These are phyloP conservation scores for Rhimphoctona megacephalus DNA, from an alignment of 2,888 invertebrate genomes.

Conservation along the genomic window DNA sequence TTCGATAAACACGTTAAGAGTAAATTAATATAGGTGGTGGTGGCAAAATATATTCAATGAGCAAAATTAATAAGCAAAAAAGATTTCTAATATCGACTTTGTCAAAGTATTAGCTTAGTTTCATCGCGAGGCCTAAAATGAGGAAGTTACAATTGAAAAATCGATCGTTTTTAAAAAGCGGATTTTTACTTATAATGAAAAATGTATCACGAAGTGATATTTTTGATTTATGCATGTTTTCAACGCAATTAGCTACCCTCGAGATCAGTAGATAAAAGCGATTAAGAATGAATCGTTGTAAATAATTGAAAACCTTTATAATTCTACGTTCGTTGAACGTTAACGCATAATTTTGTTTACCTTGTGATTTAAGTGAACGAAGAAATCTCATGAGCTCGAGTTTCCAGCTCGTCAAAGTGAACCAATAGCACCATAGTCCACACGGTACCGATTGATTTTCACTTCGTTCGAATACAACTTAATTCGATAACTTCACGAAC, in stretches of 20 bases:
- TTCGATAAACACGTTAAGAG: not conserved
- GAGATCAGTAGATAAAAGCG: not conserved
- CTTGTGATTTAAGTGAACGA: conserved; percentile 68
- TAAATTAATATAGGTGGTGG: too few relatives aligned
- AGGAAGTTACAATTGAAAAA: not conserved
- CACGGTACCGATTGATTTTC: conserved; percentile 70
- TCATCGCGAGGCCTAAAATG: not conserved
- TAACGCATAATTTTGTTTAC: conserved; percentile 58
- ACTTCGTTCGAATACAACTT: conserved; percentile 58
- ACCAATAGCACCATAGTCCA: conserved; percentile 70
- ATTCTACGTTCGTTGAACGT: not conserved
- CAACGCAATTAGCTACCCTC: not conserved
- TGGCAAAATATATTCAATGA: not conserved
- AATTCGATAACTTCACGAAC: conserved; percentile 16
- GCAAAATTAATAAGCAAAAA: not conserved
- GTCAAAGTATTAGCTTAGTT: too few relatives aligned
- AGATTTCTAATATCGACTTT: not conserved
- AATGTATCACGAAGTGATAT: not conserved
- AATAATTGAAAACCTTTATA: not conserved
- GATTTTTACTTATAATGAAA: not conserved
- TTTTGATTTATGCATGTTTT: not conserved
- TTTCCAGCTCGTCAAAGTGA: conserved; percentile 61
- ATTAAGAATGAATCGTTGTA: not conserved
- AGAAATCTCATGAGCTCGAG: conserved; percentile 63
- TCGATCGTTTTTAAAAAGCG: not conserved